Conservation (phyloP, 2,797 vertebrate genomes). For the Tokudaia muenninki region DNA sequence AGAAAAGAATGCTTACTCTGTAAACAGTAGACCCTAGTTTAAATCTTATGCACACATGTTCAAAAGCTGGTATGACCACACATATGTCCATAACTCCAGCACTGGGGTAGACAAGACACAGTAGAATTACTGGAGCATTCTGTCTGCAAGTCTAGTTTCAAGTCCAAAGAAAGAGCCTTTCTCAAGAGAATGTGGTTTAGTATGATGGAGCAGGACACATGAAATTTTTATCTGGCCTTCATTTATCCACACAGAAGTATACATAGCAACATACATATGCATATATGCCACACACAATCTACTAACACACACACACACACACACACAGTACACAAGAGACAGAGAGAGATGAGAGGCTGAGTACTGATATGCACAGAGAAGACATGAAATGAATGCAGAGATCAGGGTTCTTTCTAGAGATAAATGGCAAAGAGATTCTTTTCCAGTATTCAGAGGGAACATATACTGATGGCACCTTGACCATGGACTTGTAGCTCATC, state of each 20-base stretch:
- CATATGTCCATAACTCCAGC: background rate
- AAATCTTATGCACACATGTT: background rate
- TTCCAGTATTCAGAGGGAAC: background rate
- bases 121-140: background rate
- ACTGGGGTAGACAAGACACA: background rate
- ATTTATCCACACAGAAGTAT: background rate
- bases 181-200: background rate
- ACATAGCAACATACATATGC: background rate
- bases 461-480: rapidly evolving
- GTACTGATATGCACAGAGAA: background rate
- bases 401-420: background rate
- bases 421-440: background rate
- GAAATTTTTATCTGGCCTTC: background rate
- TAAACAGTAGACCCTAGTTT: background rate
- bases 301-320: background rate
- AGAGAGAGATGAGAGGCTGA: background rate
- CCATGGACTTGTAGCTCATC: background rate
- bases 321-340: background rate
- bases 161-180: background rate
- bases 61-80: background rate
- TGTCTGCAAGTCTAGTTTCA: background rate
- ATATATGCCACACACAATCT: background rate
- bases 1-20: background rate
- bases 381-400: background rate
- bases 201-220: background rate